Evolutionary conservation across 2,888 invertebrate genomes (phyloP), one percentile per base, ranked within the genome.

Genomic region (Brenthis daphne): DNA sequence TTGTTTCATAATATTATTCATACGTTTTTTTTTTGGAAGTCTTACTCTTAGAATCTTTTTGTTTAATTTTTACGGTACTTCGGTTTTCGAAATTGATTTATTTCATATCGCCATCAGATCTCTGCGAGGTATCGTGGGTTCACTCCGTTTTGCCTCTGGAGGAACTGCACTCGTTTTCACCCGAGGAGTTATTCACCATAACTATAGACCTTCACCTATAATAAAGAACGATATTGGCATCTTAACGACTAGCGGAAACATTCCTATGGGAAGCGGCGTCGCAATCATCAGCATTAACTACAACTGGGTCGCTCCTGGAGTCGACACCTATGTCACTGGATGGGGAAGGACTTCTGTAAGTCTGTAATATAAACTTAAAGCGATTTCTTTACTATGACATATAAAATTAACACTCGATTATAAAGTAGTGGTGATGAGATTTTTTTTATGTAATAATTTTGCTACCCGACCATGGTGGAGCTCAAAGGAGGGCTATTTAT

Each of bases 91-190:
- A 43, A 2, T 11, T 11, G 11, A 16, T 2, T 54, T 20, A 33
- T 29, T 56, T 56, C 11, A 43, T 43, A 8, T 43, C 37, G 3
- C 16, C 63, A 70, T 6, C 76, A 88, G 87, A 68, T 73, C 80
- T 6, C 81, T 87, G 6, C 85, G 85, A 2, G 81, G 76, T 0
- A 82, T 79, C 1, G 84, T 88, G 1, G 89, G 89, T 67, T 86
- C 86, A 3, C 85, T 85, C 80, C 78, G 77, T 29, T 77, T 74
- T 74, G 87, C 86, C 84, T 82, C 80, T 74, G 75, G 74, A 1
- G 91, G 89, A 0, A 67, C 69, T 5, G 24, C 69, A 6, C 83
- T 83, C 77, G 16, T 70, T 8, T n/a, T 87, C 20, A 54, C 75
- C 0, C 80, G 87, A 51, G 84, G 85, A 79, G 80, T 86, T 11